Conservation (phyloP, 2,113 vertebrate genomes). For the Atherinomorus stipes region DNA sequence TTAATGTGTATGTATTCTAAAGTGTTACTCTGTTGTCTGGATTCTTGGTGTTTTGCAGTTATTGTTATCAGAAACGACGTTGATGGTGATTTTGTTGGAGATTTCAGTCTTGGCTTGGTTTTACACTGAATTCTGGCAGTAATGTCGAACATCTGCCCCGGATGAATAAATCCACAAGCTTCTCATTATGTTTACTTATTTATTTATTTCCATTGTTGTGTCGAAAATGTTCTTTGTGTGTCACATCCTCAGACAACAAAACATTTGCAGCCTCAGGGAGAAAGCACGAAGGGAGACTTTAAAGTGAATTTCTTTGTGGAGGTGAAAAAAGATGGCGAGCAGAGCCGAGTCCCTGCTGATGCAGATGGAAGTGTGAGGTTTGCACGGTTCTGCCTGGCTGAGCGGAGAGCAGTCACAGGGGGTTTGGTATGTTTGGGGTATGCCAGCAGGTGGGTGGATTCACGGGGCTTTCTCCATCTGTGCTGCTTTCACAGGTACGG, state of each 20-base stretch:
- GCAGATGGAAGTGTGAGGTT: constrained; percentile 48
- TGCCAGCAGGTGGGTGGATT: constrained; percentile 68
- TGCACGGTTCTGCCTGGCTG: constrained; percentile 62
- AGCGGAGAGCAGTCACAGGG: constrained; percentile 67
- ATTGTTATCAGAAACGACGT: constrained; percentile 63
- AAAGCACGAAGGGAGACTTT: constrained; percentile 55
- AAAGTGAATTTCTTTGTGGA: constrained; percentile 65
- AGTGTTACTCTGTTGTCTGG: no score
- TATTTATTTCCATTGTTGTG: constrained; percentile 53
- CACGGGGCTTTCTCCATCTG: constrained; percentile 64
- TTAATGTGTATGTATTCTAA: no score
- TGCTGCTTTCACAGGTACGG: constrained; percentile 65
- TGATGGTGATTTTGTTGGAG: constrained; percentile 48
- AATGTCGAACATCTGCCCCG: constrained; percentile 67
- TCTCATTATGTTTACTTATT: constrained; percentile 47
- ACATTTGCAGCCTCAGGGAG: constrained; percentile 59
- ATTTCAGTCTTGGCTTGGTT: constrained; percentile 53
- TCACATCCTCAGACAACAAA: constrained; percentile 55
- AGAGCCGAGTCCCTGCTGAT: constrained; percentile 46
- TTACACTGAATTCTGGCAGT: constrained; percentile 41
- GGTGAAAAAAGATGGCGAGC: constrained; percentile 32
- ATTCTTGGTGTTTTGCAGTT: constrained; percentile 47
- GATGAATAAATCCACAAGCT: constrained; percentile 67
- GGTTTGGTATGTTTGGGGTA: constrained; percentile 67
- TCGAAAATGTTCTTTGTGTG: constrained; percentile 29